Conservation (phyloP, 2,113 vertebrate genomes). For the Lepus europaeus region DNA sequence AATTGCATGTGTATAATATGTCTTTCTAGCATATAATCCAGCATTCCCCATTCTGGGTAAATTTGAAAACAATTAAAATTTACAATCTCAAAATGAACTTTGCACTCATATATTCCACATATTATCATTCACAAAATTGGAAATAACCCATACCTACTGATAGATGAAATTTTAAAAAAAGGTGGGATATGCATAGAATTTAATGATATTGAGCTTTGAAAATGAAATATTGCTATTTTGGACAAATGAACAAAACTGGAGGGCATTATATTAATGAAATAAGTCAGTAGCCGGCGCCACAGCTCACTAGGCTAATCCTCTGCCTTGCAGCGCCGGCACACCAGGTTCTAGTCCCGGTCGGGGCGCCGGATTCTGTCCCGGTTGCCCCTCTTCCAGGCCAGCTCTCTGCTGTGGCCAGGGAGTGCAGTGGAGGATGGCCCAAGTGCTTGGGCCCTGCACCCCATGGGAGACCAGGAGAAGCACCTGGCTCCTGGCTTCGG, state of each 20-base stretch:
- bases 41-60: not conserved
- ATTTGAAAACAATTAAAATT: not conserved
- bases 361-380: no score
- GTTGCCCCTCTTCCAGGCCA: no score
- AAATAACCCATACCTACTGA: not conserved
- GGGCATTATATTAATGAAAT: not conserved
- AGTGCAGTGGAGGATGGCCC: no score
- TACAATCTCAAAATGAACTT: no score
- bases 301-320: no score
- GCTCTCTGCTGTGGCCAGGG: no score
- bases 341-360: no score
- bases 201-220: not conserved
- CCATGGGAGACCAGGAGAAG: no score
- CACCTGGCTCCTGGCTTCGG: no score
- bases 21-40: not conserved
- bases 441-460: no score
- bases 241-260: not conserved
- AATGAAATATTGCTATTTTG: not conserved
- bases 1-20: not conserved
- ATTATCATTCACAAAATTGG: not conserved
- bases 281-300: not conserved
- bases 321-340: no score
- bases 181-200: not conserved
- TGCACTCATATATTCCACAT: no score
- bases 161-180: not conserved